These are phyloP conservation scores for Bombus picipes DNA, from an alignment of 1,140 invertebrate species.

Conservation along the genomic window DNA sequence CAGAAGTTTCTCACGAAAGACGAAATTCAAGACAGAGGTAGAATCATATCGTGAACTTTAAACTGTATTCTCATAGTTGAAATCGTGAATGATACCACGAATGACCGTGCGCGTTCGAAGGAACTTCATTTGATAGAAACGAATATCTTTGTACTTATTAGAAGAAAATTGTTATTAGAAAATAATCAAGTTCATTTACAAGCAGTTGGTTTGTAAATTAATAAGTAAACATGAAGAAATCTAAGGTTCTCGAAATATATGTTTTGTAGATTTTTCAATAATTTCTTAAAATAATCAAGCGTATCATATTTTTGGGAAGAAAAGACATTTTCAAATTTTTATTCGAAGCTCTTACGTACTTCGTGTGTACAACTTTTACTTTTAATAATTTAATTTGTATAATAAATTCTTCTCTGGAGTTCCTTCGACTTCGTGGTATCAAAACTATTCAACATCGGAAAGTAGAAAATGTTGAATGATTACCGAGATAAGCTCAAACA, in stretches of 20 bases:
- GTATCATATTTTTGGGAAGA: neutral
- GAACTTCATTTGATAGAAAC: neutral
- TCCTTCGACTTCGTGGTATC: neutral
- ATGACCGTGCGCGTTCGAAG: neutral
- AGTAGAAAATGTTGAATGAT: constrained; percentile 14
- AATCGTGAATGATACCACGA: neutral
- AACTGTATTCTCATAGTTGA: neutral
- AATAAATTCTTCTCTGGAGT: neutral
- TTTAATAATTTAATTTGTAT: neutral
- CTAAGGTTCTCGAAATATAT: neutral
- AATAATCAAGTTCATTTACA: too few relatives aligned
- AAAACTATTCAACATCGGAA: neutral
- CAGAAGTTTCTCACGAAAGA: neutral
- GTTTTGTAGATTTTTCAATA: neutral
- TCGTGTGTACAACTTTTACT: neutral
- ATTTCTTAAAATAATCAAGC: neutral
- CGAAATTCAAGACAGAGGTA: constrained; percentile 15
- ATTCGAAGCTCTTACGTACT: neutral
- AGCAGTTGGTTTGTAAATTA: too few relatives aligned
- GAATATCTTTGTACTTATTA: neutral
- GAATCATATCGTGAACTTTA: neutral
- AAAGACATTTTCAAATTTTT: neutral
- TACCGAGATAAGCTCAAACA: neutral
- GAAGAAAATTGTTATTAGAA: neutral
- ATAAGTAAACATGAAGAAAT: too few relatives aligned